A percentile compares a stretch with the other conserved stretches of the same genome.
Conservation (phyloP, 2,888 invertebrate genomes). For the Dryomyza anilis region DNA sequence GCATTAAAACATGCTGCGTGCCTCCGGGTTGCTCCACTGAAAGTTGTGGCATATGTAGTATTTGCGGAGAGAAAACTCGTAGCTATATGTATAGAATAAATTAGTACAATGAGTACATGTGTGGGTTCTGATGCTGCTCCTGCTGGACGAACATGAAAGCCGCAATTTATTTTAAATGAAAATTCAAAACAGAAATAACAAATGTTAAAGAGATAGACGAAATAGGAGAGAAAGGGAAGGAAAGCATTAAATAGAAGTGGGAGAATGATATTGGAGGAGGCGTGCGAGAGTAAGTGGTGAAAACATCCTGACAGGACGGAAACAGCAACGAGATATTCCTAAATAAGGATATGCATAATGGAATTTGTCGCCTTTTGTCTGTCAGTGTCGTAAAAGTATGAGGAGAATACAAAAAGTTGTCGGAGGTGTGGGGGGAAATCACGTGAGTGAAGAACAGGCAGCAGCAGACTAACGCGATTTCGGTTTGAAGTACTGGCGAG, state of each 20-base stretch:
- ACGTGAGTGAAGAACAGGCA: not conserved
- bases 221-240: not conserved
- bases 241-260: not conserved
- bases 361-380: slow-evolving; percentile 28
- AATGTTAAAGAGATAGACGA: not conserved
- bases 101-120: not conserved
- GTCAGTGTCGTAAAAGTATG: not conserved
- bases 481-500: not conserved
- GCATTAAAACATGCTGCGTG: not conserved
- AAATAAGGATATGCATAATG: slow-evolving; percentile 26
- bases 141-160: slow-evolving; percentile 12
- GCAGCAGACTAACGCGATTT: slow-evolving; percentile 12
- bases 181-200: slow-evolving; percentile 3
- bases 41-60: not conserved
- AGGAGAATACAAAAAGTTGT: not conserved
- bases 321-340: slow-evolving; percentile 1
- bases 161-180: slow-evolving; percentile 29
- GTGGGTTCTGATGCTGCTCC: not conserved
- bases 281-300: not conserved
- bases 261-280: not conserved
- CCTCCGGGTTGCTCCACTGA: not conserved
- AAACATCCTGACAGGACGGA: too few species aligned
- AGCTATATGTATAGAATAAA: not conserved
- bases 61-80: too few species aligned
- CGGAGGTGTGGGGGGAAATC: not conserved